phyloP scores from a whole-genome alignment of 1,140 invertebrate genomes.

The Bombus fervidus region DNA sequence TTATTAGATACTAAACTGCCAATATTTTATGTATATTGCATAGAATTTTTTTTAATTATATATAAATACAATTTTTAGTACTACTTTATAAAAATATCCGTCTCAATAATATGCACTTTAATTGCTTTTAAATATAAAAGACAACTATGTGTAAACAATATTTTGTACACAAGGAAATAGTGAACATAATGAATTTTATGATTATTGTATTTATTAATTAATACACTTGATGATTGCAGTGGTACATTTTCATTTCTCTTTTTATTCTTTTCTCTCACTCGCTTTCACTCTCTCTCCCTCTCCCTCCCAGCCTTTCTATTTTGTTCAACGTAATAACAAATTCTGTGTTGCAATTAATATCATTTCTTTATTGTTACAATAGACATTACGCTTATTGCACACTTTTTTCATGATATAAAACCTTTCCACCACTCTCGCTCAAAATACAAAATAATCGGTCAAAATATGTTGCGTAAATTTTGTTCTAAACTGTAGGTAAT shows the following conservation, averaged over 20 bases:
- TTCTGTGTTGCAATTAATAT: constrained; percentile 78
- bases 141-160: background rate
- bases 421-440: constrained; percentile 72
- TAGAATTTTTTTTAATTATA: background rate
- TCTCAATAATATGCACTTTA: background rate
- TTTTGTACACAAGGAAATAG: background rate
- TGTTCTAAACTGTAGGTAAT: constrained; percentile 73
- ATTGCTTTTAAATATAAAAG: background rate
- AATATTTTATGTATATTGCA: background rate
- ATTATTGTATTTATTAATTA: constrained; percentile 81
- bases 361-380: constrained; percentile 80
- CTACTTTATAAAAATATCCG: background rate
- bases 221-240: constrained; percentile 74
- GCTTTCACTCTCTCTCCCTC: constrained; percentile 17
- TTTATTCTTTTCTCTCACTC: constrained; percentile 46
- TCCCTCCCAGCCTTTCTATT: constrained; percentile 28
- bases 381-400: constrained; percentile 81
- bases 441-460: constrained; percentile 76
- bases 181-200: constrained; percentile 72
- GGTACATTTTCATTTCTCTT: constrained; percentile 71
- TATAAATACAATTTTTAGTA: background rate
- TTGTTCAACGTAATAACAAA: constrained; percentile 76
- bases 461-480: constrained; percentile 77
- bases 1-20: background rate
- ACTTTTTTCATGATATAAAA: constrained; percentile 80